A percentile compares a stretch with the other conserved stretches of the same genome.
These are phyloP conservation scores for Valencia hispanica DNA, from an alignment of 2,797 vertebrate species.

Conservation along the genomic window DNA sequence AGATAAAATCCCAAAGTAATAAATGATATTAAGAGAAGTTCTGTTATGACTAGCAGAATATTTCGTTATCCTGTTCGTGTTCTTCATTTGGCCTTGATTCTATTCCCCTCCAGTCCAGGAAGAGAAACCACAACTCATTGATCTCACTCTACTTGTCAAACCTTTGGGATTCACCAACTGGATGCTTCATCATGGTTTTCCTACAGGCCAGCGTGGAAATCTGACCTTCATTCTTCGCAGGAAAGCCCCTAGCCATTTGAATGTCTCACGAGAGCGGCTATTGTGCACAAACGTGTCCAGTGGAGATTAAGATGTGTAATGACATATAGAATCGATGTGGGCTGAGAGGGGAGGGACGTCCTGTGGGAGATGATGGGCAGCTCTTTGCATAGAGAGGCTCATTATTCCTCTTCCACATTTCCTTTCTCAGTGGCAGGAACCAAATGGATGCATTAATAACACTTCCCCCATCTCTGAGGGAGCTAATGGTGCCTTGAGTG, in stretches of 20 bases:
- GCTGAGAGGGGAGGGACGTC: conserved; percentile 18
- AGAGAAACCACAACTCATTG: not conserved
- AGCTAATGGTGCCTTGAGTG: conserved; percentile 72
- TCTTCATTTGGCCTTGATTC: not conserved
- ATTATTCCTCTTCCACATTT: conserved; percentile 70
- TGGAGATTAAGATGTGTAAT: conserved; percentile 41
- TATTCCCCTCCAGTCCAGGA: not conserved
- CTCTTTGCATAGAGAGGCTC: conserved; percentile 39
- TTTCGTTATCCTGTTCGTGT: not conserved
- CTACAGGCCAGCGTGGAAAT: conserved; percentile 1
- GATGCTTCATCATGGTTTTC: not conserved
- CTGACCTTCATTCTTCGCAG: not conserved
- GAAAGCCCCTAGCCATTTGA: not conserved
- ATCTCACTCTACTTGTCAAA: not conserved
- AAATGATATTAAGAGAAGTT: no score
- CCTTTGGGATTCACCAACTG: not conserved
- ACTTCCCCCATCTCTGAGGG: conserved; percentile 51
- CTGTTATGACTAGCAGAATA: not conserved
- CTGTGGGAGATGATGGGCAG: conserved; percentile 19
- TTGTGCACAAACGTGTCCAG: conserved; percentile 4
- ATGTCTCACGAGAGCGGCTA: conserved; percentile 11
- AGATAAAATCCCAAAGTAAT: not conserved
- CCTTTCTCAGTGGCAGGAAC: conserved; percentile 65
- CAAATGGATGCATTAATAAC: conserved; percentile 76
- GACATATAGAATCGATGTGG: conserved; percentile 27